Evolutionary conservation across 1,140 invertebrate genomes (phyloP), one percentile per base, ranked within the genome.

Genomic region (Scaptomyza hsui): DNA sequence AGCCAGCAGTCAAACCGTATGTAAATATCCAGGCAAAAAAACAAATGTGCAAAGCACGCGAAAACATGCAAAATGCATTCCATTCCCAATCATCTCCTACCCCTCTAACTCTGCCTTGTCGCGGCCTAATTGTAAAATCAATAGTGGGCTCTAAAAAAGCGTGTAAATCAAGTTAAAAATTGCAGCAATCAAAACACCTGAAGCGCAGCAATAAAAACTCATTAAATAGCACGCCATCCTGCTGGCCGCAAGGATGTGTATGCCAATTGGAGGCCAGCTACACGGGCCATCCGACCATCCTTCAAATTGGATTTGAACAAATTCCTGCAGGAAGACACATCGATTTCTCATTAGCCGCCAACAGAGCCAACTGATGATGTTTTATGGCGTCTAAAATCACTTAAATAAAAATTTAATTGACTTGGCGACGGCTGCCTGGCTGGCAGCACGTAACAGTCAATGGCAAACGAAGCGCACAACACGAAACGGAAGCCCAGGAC

Each of bases 91-190:
- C 21, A 0, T 7, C 24, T 5, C 10, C 39, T 5, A 5, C 3
- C 4, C 0, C 7, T 4, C 1, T 3, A 2, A 3, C 12, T 13
- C 15, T 13, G 16, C n/a, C 3, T 3, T 9, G 15, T 21, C 16
- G 5, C 18, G 18, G 73, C 81, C 78, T 86, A 86, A 86, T 86
- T 86, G 82, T 70, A 86, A 86, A 86, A 86, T 86, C 81, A 88
- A 86, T 86, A 86, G 77, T 72, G 76, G 63, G 60, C 47, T 37
- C 18, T 24, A 44, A 86, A 75, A 29, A 68, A 64, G 72, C 81
- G 65, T 77, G 81, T 88, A 86, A 86, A 88, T 86, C 81, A 86
- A 85, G 81, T 86, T 88, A 78, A 86, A 88, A 86, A 88, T 86
- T 82, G 77, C 81, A 81, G 81, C 77, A 88, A 86, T 86, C 81